These are phyloP conservation scores for Eleginops maclovinus DNA, from an alignment of 2,113 vertebrate species.

Conservation along the genomic window DNA sequence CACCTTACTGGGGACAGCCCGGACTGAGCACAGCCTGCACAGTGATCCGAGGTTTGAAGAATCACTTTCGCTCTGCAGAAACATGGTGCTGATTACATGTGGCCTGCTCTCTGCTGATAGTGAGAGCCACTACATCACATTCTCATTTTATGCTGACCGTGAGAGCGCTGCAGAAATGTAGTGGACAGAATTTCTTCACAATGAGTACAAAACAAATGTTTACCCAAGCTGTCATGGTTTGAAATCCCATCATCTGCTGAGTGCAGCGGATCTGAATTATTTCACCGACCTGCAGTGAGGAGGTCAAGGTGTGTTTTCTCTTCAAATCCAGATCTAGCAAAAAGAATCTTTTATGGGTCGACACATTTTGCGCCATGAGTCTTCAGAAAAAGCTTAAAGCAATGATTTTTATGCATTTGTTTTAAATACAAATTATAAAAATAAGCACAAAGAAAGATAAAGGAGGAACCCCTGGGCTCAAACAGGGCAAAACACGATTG, in stretches of 20 bases:
- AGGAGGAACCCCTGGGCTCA: neutral
- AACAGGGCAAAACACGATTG: neutral
- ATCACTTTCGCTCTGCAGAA: slow-evolving; percentile 32
- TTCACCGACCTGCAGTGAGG: slow-evolving; percentile 20
- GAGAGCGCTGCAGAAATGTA: neutral
- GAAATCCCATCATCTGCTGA: slow-evolving; percentile 62
- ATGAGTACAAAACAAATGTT: slow-evolving; percentile 57
- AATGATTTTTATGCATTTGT: neutral
- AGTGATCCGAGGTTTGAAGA: slow-evolving; percentile 43
- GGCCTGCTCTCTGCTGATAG: slow-evolving; percentile 63
- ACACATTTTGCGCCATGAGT: neutral
- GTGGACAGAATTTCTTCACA: slow-evolving; percentile 32
- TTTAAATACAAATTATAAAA: neutral
- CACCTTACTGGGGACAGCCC: slow-evolving; percentile 6
- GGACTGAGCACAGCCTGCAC: slow-evolving; percentile 23
- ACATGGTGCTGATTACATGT: slow-evolving; percentile 48
- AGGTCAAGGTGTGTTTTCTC: slow-evolving; percentile 18
- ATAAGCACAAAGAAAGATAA: neutral
- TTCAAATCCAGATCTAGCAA: neutral
- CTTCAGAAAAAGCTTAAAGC: neutral
- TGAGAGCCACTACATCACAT: slow-evolving; percentile 32
- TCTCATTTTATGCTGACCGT: slow-evolving; percentile 51
- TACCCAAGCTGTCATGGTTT: slow-evolving; percentile 50
- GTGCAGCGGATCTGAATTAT: slow-evolving; percentile 32
- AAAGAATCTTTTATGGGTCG: neutral